Percentiles rank a stretch among this genome's conserved stretches.
phyloP scores from a whole-genome alignment of 2,888 invertebrate species.

The Cantharis rufa region DNA sequence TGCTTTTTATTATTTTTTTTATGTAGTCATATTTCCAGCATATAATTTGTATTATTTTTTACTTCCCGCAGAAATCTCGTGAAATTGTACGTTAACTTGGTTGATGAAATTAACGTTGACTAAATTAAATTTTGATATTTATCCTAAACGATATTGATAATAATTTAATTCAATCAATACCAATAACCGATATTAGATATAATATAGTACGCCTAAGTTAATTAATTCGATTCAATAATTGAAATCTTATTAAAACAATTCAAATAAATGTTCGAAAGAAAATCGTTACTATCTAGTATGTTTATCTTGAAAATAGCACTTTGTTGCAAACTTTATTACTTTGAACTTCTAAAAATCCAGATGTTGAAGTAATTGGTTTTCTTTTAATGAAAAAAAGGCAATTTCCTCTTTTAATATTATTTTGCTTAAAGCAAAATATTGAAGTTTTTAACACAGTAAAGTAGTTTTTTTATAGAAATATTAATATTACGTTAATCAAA shows the following conservation, averaged over 20 bases:
- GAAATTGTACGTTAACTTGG: neutral
- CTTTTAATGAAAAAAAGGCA: conserved; percentile 14
- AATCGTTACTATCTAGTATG: neutral
- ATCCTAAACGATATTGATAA: neutral
- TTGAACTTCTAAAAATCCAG: neutral
- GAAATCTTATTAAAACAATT: neutral
- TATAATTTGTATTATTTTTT: neutral
- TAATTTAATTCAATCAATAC: neutral
- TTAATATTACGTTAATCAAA: neutral
- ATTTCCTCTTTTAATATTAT: conserved; percentile 10
- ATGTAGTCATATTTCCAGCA: neutral
- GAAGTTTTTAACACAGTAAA: neutral
- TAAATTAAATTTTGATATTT: neutral
- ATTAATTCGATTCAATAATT: neutral
- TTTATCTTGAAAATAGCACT: neutral
- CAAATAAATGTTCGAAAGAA: neutral
- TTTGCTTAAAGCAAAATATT: conserved; percentile 9
- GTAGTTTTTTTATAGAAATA: neutral
- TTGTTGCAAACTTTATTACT: conserved; percentile 7
- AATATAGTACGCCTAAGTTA: neutral
- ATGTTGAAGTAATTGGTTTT: conserved; percentile 11
- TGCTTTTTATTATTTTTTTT: neutral
- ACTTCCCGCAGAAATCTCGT: neutral
- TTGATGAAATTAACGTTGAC: neutral
- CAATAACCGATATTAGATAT: neutral